Evolutionary conservation across 2,797 vertebrate genomes (phyloP).

Genomic region (Silurus aristotelis): DNA sequence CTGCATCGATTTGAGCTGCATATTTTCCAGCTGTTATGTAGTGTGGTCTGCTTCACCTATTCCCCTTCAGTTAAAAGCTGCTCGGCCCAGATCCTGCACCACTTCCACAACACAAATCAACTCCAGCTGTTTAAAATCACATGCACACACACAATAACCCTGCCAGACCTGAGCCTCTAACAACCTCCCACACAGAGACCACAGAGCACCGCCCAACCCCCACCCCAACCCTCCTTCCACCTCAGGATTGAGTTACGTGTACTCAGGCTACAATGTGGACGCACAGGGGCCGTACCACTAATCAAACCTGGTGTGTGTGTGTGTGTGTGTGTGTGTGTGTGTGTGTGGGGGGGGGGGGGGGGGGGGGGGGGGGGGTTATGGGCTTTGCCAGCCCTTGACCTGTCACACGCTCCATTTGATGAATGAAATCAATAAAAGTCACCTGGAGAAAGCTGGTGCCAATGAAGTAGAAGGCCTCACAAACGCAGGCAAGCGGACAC

Average conservation of each 20-base stretch:
- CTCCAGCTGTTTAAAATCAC: constrained; percentile 56
- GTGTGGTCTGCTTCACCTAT: constrained; percentile 28
- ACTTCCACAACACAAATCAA: constrained; percentile 57
- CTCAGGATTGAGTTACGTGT: constrained; percentile 71
- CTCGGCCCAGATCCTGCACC: constrained; percentile 57
- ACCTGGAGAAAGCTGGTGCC: constrained; percentile 63
- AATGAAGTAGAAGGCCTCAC: constrained; percentile 56
- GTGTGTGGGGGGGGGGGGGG: too few relatives aligned
- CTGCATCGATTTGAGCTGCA: background rate
- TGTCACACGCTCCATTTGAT: constrained; percentile 65
- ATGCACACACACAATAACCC: constrained; percentile 39
- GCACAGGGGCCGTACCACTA: constrained; percentile 67
- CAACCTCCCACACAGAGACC: constrained; percentile 73
- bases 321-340: too few relatives aligned
- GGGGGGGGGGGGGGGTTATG: constrained; percentile 41
- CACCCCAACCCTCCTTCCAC: constrained; percentile 1
- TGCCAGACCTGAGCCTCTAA: constrained; percentile 57
- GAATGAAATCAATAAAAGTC: constrained; percentile 71
- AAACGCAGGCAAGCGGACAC: background rate
- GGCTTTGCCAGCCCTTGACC: constrained; percentile 50
- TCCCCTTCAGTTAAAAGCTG: constrained; percentile 34
- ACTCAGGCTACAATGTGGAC: constrained; percentile 68
- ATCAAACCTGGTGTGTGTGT: constrained; percentile 64
- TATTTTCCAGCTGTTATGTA: constrained; percentile 43
- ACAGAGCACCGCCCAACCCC: constrained; percentile 42